Percentiles rank a stretch among this genome's conserved stretches.
phyloP scores from a whole-genome alignment of 1,140 invertebrate species.

The Cotesia chilonis region DNA sequence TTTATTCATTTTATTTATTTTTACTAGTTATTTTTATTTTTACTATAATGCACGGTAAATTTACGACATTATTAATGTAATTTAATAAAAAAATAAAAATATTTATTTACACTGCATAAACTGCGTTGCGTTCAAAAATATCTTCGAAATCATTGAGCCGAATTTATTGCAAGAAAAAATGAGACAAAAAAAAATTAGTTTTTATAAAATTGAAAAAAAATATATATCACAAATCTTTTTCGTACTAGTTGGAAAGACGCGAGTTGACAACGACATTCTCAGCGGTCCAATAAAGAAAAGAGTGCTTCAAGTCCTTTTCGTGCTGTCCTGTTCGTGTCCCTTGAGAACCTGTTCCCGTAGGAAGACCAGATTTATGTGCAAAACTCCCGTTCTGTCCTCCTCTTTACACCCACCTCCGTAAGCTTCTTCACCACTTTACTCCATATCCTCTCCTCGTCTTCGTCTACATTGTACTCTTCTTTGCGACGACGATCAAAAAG shows the following conservation, averaged over 20 bases:
- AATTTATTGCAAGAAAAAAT: conserved; percentile 21
- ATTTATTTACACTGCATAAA: background rate
- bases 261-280: conserved; percentile 56
- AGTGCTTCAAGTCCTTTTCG: conserved; percentile 60
- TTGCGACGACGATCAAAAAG: conserved; percentile 57
- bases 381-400: conserved; percentile 59
- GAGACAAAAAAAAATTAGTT: conserved; percentile 11
- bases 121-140: background rate
- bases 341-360: conserved; percentile 54
- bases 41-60: too few species aligned
- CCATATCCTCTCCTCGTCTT: conserved; percentile 3
- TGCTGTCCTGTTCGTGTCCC: conserved; percentile 58
- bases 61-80: background rate
- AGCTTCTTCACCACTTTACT: background rate
- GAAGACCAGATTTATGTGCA: conserved; percentile 66
- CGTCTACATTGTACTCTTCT: conserved; percentile 23
- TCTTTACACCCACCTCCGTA: background rate
- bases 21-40: background rate
- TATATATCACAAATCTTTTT: conserved; percentile 33
- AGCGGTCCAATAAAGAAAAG: conserved; percentile 65
- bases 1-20: conserved; percentile 10
- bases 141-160: conserved; percentile 18
- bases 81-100: conserved; percentile 6
- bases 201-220: conserved; percentile 37
- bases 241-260: conserved; percentile 49